Evolutionary conservation across 2,888 invertebrate genomes (phyloP), one percentile per base, ranked within the genome.

Genomic region (Liopterus haemorrhoidalis): DNA sequence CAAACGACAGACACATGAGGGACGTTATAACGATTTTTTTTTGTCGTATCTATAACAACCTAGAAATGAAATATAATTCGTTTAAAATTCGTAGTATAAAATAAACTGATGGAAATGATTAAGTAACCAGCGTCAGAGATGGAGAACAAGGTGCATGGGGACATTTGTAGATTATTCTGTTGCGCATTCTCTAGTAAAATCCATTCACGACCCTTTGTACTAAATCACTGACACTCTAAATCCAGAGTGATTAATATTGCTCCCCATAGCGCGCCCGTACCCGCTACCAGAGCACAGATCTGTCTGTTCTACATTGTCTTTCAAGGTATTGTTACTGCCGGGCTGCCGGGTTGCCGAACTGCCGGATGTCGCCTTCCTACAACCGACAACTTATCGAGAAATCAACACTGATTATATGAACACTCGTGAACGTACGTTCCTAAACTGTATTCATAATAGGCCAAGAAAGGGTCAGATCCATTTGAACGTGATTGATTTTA

Each of bases 171-270:
- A 36, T 41, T 32, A 32, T 14, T 32, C 22, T 41, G 41, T 41
- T 41, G 41, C 40, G 31, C 24, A 41, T 41, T 11, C 18, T 6
- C 8, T 40, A 11, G 28, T 11, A n/a, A n/a, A n/a, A n/a, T n/a
- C n/a, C n/a, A n/a, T n/a, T n/a, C n/a, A n/a, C n/a, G n/a, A n/a
- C n/a, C n/a, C n/a, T n/a, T 11, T 8, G 21, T 21, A 35, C 22
- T 41, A 41, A 41, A 41, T 41, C 41, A 41, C 32, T 32, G 41
- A 41, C 41, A 41, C 31, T 32, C 24, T 41, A 41, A 41, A 41
- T 41, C 41, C 32, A 32, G 22, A 32, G 41, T 41, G 41, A 41
- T 41, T 41, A 41, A 41, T 35, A 19, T 28, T 28, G 3, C 15
- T 25, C 30, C 40, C 31, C 31, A 41, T 35, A 19, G 19, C 20